Evolutionary conservation across 2,888 invertebrate genomes (phyloP), one percentile per base, ranked within the genome.

Genomic region (Xylota sylvarum): DNA sequence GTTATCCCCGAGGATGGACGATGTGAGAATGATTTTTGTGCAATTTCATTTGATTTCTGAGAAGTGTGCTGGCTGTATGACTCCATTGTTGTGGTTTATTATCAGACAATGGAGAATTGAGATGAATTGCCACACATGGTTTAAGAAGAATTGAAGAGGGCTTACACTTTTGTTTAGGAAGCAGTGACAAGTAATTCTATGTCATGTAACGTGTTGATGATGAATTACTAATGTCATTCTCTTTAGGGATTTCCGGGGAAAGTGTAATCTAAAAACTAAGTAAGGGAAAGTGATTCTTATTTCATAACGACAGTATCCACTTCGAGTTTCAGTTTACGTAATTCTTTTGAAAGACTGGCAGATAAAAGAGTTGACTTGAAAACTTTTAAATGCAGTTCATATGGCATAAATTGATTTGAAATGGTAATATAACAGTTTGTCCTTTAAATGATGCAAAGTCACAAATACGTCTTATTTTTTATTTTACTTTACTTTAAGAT

Each of bases 11-110:
- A 35, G 76, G 70, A 76, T 65, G 67, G 17, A 69, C 19, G 48
- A 58, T 65, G 65, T 65, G 46, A 55, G 46, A 76, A 50, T 56
- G 55, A 72, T 46, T 62, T 64, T 79, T 79, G 43, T 65, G 67
- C 78, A 74, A 70, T 79, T 83, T 78, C 60, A 56, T 80, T 62
- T 76, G 30, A 70, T 52, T 86, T 86, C 85, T 67, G 6, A 67
- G 85, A 86, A 86, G 81, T 72, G 76, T 80, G 79, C 74, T 67
- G 30, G 23, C 27, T 60, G 32, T 60, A 72, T 55, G 27, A 35
- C 43, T 81, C 76, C 81, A 43, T 73, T 86, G 65, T 81, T 81
- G 60, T 65, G 64, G 85, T 35, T 80, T 48, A 70, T 58, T 40
- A 48, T 58, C 14, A 69, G 56, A 70, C 52, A 76, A 76, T 70